Base-by-base conservation (phyloP, 1,140 invertebrate genomes). In the Papilio xuthus region DNA sequence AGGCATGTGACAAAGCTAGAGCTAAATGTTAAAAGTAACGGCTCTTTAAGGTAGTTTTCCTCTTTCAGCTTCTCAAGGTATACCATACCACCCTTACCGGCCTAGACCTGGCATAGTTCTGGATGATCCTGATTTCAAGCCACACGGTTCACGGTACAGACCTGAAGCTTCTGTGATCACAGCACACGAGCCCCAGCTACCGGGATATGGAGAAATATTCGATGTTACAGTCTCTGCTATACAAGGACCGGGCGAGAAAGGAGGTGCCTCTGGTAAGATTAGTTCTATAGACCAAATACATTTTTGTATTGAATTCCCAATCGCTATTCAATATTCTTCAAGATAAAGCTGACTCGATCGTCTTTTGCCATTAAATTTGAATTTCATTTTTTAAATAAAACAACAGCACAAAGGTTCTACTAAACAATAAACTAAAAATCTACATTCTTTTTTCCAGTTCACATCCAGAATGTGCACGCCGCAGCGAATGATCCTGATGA, bases 201-300 rank as follows among this genome's bases (percentile, higher is more conserved):
- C 94, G 0, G 94, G 94, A 0, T 95, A 95, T 79, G 97, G 97
- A 6, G 97, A 98, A 86, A 96, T 98, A 37, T 98, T 98, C 87
- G 97, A 98, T 84, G 96, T 98, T 0, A 98, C 97, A 0, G 96
- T 98, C 0, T 97, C 97, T 0, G 97, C 97, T 4, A 96, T 98
- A 73, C 97, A 98, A 88, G 97, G 97, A 60, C 96, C 96, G 0
- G 96, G 96, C 9, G 94, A 94, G 82, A 94, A 94, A 56, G 93
- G 89, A 15, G 92, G 85, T 28, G 90, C 90, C 37, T 91, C 94
- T 2, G 89, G 90, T 84, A 56, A 81, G 81, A 18, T 60, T 37
- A 37, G 3, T 69, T 69, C 26, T 26, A 26, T 50, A 73, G 1
- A 18, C 41, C 15, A 23, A 73, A 32, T 73, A 47, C 47, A 42